Conservation (phyloP, 2,113 vertebrate genomes). For the Pluvianellus socialis region DNA sequence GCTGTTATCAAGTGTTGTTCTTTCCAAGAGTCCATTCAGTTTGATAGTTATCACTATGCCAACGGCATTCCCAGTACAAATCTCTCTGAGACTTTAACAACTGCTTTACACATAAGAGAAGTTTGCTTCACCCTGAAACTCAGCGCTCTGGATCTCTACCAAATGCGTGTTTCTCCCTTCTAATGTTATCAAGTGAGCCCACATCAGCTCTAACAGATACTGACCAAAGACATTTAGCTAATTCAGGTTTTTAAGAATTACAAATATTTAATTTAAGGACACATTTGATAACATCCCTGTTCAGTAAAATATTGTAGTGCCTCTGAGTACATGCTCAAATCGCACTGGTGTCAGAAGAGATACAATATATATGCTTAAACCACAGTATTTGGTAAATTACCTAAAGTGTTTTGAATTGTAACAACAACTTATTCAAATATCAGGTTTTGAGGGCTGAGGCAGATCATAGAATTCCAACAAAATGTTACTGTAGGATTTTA, state of each 20-base stretch:
- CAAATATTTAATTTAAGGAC: not conserved
- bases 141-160: not conserved
- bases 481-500: not conserved
- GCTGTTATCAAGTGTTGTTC: conserved; percentile 71
- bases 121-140: not conserved
- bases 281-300: not conserved
- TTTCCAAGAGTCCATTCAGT: conserved; percentile 71
- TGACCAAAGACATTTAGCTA: not conserved
- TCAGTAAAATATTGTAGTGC: not conserved
- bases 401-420: not conserved
- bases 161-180: not conserved
- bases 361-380: not conserved
- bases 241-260: not conserved
- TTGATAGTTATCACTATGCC: conserved; percentile 65
- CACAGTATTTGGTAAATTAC: not conserved
- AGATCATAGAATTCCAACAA: not conserved
- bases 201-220: not conserved
- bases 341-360: not conserved
- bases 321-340: not conserved
- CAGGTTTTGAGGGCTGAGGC: not conserved
- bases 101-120: not conserved
- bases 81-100: conserved; percentile 2
- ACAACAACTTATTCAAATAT: not conserved
- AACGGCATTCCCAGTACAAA: conserved; percentile 42
- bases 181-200: not conserved